Conservation (phyloP, 1,140 invertebrate species). For the Rhynchophorus ferrugineus region DNA sequence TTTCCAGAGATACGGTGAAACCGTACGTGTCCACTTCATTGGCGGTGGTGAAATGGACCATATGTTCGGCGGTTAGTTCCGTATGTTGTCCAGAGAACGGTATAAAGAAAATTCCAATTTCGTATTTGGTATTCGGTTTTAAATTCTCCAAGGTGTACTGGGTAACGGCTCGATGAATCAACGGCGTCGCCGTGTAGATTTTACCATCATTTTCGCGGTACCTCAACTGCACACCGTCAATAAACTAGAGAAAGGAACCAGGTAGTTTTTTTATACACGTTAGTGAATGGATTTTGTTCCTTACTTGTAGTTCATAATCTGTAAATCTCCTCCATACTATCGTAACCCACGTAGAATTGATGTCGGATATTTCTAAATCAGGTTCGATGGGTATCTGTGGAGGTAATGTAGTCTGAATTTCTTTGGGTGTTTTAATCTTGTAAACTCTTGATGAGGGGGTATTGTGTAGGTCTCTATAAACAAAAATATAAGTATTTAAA, state of each 20-base stretch:
- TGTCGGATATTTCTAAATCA: conserved; percentile 60
- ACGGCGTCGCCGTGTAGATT: conserved; percentile 64
- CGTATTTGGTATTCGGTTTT: conserved; percentile 63
- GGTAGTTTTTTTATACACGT: not conserved
- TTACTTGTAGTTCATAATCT: conserved; percentile 61
- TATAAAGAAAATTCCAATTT: conserved; percentile 69
- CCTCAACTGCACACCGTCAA: conserved; percentile 62
- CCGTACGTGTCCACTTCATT: conserved; percentile 52
- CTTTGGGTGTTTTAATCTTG: conserved; percentile 56
- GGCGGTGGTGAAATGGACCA: conserved; percentile 55
- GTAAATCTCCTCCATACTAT: conserved; percentile 75
- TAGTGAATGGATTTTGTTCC: not conserved
- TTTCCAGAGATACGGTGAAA: conserved; percentile 69
- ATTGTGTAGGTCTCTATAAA: conserved; percentile 54
- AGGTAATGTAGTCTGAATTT: conserved; percentile 45
- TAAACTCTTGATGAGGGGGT: conserved; percentile 67
- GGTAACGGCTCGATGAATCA: conserved; percentile 68
- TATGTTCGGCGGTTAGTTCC: conserved; percentile 61
- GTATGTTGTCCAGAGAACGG: conserved; percentile 64
- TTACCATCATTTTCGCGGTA: conserved; percentile 65
- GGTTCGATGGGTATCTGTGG: conserved; percentile 63
- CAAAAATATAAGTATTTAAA: not conserved
- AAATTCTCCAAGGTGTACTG: conserved; percentile 65
- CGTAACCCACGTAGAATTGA: conserved; percentile 68
- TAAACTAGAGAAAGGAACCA: conserved; percentile 39